Percentiles rank a stretch among this genome's conserved stretches.
Evolutionary conservation across 2,113 vertebrate genomes (phyloP).

Genomic region (Hoplias malabaricus): DNA sequence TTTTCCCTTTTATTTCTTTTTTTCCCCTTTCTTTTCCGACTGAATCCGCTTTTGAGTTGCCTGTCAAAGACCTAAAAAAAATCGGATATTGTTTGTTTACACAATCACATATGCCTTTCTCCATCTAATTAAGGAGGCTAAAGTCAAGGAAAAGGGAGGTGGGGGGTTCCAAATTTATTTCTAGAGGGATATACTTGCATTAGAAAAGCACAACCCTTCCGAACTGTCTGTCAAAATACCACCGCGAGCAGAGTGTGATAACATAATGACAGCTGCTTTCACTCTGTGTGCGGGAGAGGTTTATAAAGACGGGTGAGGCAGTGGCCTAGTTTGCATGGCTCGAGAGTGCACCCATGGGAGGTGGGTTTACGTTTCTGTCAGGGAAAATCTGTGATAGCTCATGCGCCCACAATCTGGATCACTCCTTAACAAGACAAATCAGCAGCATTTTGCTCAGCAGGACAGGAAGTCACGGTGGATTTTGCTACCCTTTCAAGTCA

Average conservation of each 20-base stretch:
- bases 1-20: constrained; percentile 36
- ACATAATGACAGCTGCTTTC: constrained; percentile 14
- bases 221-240: background rate
- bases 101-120: background rate
- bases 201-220: background rate
- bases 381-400: constrained; percentile 14
- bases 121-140: background rate
- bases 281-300: background rate
- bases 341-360: background rate
- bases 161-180: background rate
- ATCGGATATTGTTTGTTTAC: constrained; percentile 10
- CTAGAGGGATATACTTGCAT: background rate
- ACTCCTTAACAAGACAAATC: constrained; percentile 3
- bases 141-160: background rate
- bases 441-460: background rate
- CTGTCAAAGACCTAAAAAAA: constrained; percentile 60
- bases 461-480: background rate
- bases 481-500: background rate
- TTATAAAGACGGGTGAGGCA: constrained; percentile 1
- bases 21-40: background rate
- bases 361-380: constrained; percentile 1
- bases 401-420: background rate
- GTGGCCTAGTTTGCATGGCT: constrained; percentile 23
- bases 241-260: background rate
- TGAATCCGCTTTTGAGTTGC: constrained; percentile 49